A percentile compares a stretch with the other conserved stretches of the same genome.
phyloP scores from a whole-genome alignment of 53 echinoderm and acorn worm genomes.

The Crossaster papposus region DNA sequence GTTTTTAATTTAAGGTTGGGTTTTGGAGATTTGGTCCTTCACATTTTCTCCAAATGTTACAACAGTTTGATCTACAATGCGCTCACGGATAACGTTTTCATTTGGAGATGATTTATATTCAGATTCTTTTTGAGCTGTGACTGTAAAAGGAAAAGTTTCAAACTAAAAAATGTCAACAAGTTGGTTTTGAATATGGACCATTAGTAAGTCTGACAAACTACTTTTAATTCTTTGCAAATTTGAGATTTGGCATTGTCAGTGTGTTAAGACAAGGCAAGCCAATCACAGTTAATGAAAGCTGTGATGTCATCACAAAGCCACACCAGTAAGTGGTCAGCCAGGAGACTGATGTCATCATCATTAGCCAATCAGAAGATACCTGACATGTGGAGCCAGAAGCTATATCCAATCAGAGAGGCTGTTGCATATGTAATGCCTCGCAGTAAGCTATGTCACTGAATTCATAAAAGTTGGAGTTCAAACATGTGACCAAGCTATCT shows the following conservation, averaged over 20 bases:
- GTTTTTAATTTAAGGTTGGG: no score
- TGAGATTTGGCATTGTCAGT: neutral
- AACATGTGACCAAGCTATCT: neutral
- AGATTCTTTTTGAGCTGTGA: no score
- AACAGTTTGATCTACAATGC: no score
- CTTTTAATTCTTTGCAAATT: neutral
- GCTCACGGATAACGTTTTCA: no score
- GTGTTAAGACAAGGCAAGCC: neutral
- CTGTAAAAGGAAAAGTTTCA: no score
- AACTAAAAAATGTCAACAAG: no score
- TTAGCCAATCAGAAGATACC: slow-evolving; percentile 6
- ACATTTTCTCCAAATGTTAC: no score
- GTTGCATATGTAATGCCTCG: neutral
- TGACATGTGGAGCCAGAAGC: neutral
- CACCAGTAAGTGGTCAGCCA: neutral
- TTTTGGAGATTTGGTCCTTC: no score
- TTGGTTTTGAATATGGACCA: neutral
- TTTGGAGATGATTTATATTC: no score
- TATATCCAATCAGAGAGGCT: neutral
- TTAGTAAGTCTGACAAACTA: neutral
- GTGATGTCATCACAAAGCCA: slow-evolving; percentile 10
- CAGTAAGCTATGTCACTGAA: neutral
- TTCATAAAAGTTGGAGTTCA: neutral
- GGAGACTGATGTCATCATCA: slow-evolving; percentile 25
- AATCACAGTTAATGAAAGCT: neutral